A percentile compares a stretch with the other conserved stretches of the same genome.
Conservation (phyloP, 2,113 vertebrate species). For the Plectropomus leopardus region DNA sequence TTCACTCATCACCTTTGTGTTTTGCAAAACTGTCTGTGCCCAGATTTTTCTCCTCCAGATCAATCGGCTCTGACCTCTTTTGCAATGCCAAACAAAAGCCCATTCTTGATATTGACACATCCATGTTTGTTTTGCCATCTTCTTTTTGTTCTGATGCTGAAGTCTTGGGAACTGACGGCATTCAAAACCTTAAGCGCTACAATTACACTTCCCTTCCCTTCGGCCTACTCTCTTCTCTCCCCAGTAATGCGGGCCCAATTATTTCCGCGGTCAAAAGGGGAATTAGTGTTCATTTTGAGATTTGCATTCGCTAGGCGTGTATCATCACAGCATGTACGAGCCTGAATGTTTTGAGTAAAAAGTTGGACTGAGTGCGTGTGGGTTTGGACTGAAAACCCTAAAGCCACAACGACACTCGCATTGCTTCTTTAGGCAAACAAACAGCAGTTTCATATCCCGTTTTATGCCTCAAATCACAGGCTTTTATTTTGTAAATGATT, state of each 20-base stretch:
- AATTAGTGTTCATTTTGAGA: slow-evolving; percentile 76
- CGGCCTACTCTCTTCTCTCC: slow-evolving; percentile 49
- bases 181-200: slow-evolving; percentile 62
- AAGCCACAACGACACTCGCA: slow-evolving; percentile 28
- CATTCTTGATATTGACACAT: slow-evolving; percentile 47
- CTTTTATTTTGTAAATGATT: slow-evolving; percentile 25
- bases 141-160: slow-evolving; percentile 48
- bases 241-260: slow-evolving; percentile 55
- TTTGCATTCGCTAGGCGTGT: slow-evolving; percentile 62
- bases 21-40: slow-evolving; percentile 23
- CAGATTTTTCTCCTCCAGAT: slow-evolving; percentile 22
- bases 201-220: slow-evolving; percentile 68
- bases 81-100: slow-evolving; percentile 39
- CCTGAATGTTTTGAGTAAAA: slow-evolving; percentile 59
- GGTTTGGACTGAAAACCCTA: slow-evolving; percentile 47
- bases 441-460: slow-evolving; percentile 8
- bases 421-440: slow-evolving; percentile 45
- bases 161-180: slow-evolving; percentile 21
- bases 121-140: slow-evolving; percentile 52
- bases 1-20: slow-evolving; percentile 42
- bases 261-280: slow-evolving; percentile 63
- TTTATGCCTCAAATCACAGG: slow-evolving; percentile 11
- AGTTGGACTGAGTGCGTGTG: slow-evolving; percentile 35
- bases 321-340: slow-evolving; percentile 59
- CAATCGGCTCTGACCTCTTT: slow-evolving; percentile 32